Base-by-base conservation (phyloP, 1,140 invertebrate species). In the Euura saliciscinereae region DNA sequence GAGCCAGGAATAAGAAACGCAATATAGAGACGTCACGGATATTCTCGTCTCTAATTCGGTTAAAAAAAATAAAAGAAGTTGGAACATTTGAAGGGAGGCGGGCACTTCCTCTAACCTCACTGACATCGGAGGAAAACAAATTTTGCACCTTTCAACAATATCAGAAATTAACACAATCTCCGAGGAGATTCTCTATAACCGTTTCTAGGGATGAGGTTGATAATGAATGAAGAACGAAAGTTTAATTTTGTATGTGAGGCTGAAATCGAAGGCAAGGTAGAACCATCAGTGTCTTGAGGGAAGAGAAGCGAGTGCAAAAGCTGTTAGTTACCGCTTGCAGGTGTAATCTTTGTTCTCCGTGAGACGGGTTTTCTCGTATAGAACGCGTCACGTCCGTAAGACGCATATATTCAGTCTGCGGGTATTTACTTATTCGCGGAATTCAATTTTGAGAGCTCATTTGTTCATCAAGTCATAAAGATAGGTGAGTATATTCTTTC, bases 271-370 rank as follows among this genome's bases (percentile, higher is more conserved):
- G 3, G 51, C 6, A 59, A 8, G 51, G 51, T n/a, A n/a, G 8
- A 59, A 5, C 10, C 8, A 59, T 59, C 51, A 8, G 10, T n/a
- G 51, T 4, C 51, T 59, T n/a, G 51, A 28, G 51, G 6, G 51
- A 11, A 8, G 51, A 59, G 51, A 59, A 59, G 13, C 51, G 51
- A 59, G 51, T 59, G 10, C 51, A 59, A 59, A n/a, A 59, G 51
- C 51, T 59, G 13, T 59, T 59, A 11, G 51, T 59, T 59, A 59
- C 51, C 51, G 51, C 51, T 59, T 59, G 51, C 51, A 59, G 51
- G 51, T 59, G 51, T 59, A 59, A 59, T 59, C 51, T 59, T 59
- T 59, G 51, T 59, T 59, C 51, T 59, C 51, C 8, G 51, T 59
- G 51, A 59, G 51, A 59, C 51, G 51, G 51, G 51, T 59, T 59